A percentile compares a stretch with the other conserved stretches of the same genome.
phyloP scores from a whole-genome alignment of 1,140 invertebrate species.

The Vollenhovia emeryi region DNA sequence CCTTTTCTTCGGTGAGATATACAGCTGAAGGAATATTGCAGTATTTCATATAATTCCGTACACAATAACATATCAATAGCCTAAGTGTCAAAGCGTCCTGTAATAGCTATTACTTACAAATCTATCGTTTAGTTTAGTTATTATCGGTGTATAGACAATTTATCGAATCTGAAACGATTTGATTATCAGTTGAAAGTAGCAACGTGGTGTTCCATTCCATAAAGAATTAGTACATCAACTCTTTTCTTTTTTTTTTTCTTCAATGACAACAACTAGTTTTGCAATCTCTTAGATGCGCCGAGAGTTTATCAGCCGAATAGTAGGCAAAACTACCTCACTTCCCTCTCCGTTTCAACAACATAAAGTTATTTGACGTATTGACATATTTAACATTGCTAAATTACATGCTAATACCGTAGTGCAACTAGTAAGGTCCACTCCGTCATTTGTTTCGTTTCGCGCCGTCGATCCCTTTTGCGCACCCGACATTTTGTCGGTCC shows the following conservation, averaged over 20 bases:
- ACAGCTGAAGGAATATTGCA: constrained; percentile 63
- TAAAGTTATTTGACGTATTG: not conserved
- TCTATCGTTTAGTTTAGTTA: constrained; percentile 21
- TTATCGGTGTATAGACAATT: constrained; percentile 44
- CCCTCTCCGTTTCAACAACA: not conserved
- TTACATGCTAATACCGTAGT: constrained; percentile 24
- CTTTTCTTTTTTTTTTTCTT: not conserved
- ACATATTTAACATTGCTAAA: constrained; percentile 24
- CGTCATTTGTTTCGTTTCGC: too few relatives aligned
- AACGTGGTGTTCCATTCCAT: constrained; percentile 8
- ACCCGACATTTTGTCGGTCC: too few relatives aligned
- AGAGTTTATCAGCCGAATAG: not conserved
- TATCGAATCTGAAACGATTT: constrained; percentile 17
- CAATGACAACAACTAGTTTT: constrained; percentile 1
- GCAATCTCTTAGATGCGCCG: not conserved
- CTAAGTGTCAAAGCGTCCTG: constrained; percentile 85
- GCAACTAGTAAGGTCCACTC: too few relatives aligned
- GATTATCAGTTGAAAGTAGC: constrained; percentile 36
- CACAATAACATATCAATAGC: constrained; percentile 66
- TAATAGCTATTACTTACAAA: constrained; percentile 43
- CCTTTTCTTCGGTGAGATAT: constrained; percentile 55
- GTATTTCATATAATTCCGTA: constrained; percentile 57
- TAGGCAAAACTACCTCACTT: not conserved
- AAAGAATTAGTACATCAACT: not conserved
- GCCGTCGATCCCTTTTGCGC: too few relatives aligned